phyloP scores from a whole-genome alignment of 2,113 vertebrate genomes.

The Syngnathoides biaculeatus region DNA sequence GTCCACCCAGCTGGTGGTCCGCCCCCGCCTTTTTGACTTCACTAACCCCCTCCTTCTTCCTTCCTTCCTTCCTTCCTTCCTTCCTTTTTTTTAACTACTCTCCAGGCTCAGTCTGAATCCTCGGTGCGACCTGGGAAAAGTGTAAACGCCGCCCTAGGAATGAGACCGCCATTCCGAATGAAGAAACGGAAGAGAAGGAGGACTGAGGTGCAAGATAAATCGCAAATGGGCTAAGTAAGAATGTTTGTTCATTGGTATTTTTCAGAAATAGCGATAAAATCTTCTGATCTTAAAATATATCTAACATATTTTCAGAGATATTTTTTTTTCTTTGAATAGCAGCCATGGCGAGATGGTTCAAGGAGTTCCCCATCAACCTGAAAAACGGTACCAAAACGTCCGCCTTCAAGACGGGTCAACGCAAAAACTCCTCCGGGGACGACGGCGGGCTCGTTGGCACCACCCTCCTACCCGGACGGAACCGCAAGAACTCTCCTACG shows the following conservation, averaged over 20 bases:
- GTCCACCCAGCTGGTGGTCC: conserved; percentile 46
- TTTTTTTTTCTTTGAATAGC: conserved; percentile 60
- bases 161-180: conserved; percentile 52
- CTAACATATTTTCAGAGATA: conserved; percentile 49
- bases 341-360: conserved; percentile 89
- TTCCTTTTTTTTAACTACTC: not conserved
- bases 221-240: conserved; percentile 55
- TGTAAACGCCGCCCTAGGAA: conserved; percentile 47
- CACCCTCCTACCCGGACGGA: conserved; percentile 63
- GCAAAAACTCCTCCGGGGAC: conserved; percentile 66
- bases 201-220: conserved; percentile 23
- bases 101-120: conserved; percentile 40
- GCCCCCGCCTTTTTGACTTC: conserved; percentile 20
- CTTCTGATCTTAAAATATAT: conserved; percentile 6
- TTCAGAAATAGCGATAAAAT: conserved; percentile 5
- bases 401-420: conserved; percentile 49
- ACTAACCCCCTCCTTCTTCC: conserved; percentile 29
- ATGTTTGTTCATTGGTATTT: conserved; percentile 1
- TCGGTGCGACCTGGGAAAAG: conserved; percentile 25
- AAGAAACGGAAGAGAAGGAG: conserved; percentile 50
- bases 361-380: conserved; percentile 83
- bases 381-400: conserved; percentile 76
- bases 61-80: not conserved
- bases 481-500: conserved; percentile 76
- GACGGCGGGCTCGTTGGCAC: conserved; percentile 17